Percentiles rank a stretch among this genome's conserved stretches.
These are phyloP conservation scores for Gymnothorax javanicus DNA, from an alignment of 2,797 vertebrate species.

Conservation along the genomic window DNA sequence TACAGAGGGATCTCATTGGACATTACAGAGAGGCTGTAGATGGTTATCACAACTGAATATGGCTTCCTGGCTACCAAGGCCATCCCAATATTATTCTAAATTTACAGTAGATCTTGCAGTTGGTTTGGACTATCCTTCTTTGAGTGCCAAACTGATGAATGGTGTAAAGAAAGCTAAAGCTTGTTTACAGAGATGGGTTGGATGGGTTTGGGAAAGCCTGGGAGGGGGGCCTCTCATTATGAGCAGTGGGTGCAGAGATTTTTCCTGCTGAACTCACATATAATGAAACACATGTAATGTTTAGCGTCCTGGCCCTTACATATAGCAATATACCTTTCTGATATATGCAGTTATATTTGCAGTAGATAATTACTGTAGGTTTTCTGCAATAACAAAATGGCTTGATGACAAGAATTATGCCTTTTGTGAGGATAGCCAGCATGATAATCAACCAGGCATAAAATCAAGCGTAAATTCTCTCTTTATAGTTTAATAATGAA, in stretches of 20 bases:
- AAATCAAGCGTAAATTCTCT: not conserved
- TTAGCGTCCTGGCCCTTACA: no score
- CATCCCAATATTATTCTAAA: not conserved
- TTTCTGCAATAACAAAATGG: conserved; percentile 1
- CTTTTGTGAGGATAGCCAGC: not conserved
- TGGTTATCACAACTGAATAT: not conserved
- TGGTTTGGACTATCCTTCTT: not conserved
- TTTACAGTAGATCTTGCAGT: not conserved
- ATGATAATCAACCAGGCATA: not conserved
- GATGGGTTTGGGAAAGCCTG: no score
- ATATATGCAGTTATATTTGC: not conserved
- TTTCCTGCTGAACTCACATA: no score
- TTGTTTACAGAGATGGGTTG: not conserved
- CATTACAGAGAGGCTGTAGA: not conserved
- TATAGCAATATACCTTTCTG: no score
- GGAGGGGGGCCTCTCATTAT: no score
- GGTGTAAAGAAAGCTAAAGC: not conserved
- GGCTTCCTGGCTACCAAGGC: not conserved
- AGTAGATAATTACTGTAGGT: not conserved
- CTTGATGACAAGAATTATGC: not conserved
- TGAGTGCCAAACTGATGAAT: not conserved
- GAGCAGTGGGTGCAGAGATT: no score
- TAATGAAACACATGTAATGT: no score
- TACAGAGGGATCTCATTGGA: not conserved
- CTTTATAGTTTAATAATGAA: not conserved